A percentile compares a stretch with the other conserved stretches of the same genome.
These are phyloP conservation scores for Cryptotis parvus DNA, from an alignment of 2,113 vertebrate genomes.

Conservation along the genomic window DNA sequence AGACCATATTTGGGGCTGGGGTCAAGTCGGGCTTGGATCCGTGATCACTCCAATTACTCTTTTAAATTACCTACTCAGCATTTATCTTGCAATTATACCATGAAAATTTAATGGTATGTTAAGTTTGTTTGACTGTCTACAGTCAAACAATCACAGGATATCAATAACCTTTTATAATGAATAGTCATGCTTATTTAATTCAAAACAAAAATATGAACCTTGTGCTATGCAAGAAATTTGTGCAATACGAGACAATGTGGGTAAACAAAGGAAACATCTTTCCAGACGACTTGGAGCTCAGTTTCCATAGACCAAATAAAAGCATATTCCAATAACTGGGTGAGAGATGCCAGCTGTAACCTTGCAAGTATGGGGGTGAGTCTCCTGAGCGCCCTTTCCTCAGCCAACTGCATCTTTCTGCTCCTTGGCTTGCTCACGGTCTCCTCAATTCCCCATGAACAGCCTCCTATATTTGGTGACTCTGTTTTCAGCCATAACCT, in stretches of 20 bases:
- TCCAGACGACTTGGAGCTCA: background rate
- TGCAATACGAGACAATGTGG: background rate
- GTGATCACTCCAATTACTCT: background rate
- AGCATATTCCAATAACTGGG: background rate
- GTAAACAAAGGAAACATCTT: background rate
- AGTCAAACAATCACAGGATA: background rate
- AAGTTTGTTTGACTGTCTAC: background rate
- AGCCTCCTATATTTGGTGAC: too few relatives aligned
- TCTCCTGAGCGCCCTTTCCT: background rate
- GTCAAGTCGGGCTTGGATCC: too few relatives aligned
- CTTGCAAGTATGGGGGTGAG: background rate
- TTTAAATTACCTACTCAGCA: too few relatives aligned
- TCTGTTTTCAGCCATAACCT: background rate
- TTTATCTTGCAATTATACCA: background rate
- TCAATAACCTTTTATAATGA: background rate
- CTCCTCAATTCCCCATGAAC: background rate
- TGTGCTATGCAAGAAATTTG: background rate
- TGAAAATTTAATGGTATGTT: background rate
- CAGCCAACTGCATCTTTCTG: background rate
- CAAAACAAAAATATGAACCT: background rate
- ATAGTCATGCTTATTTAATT: background rate
- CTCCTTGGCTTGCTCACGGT: background rate
- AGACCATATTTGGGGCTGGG: too few relatives aligned
- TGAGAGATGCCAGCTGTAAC: background rate
- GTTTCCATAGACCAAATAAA: background rate